phyloP scores from a whole-genome alignment of 2,888 invertebrate species.

The Ophonus ardosiacus region DNA sequence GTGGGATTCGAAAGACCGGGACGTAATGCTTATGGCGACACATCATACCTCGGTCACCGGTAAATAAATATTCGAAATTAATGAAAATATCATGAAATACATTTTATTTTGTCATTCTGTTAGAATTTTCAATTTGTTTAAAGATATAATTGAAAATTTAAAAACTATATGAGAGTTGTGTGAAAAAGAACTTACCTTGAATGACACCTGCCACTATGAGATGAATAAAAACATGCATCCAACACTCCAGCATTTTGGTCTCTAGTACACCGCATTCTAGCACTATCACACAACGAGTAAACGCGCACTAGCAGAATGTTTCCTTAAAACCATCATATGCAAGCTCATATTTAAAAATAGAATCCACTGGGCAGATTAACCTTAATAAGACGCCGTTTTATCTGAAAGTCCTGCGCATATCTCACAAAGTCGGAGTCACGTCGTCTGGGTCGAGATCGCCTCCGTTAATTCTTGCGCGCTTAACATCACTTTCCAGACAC shows the following conservation, averaged over 20 bases:
- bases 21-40: too few species aligned
- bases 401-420: slow-evolving; percentile 25
- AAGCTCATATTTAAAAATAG: slow-evolving; percentile 43
- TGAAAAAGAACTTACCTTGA: slow-evolving; percentile 65
- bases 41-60: too few species aligned
- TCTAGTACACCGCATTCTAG: slow-evolving; percentile 48
- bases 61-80: too few species aligned
- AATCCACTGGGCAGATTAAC: slow-evolving; percentile 24
- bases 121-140: too few species aligned
- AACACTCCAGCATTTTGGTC: slow-evolving; percentile 67
- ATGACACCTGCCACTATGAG: slow-evolving; percentile 67
- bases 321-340: background rate
- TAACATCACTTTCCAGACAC: slow-evolving; percentile 42
- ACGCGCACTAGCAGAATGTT: slow-evolving; percentile 8
- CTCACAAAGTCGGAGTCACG: slow-evolving; percentile 8
- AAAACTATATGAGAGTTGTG: background rate
- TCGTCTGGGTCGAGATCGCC: slow-evolving; percentile 6
- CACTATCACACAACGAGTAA: slow-evolving; percentile 32
- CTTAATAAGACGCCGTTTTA: slow-evolving; percentile 20
- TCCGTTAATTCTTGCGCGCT: slow-evolving; percentile 46
- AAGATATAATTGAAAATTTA: background rate
- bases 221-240: slow-evolving; percentile 67
- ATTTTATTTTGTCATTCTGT: too few species aligned
- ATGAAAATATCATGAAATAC: too few species aligned
- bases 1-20: too few species aligned